Evolutionary conservation across 2,797 vertebrate species (phyloP).

Genomic region (Pygocentrus nattereri): DNA sequence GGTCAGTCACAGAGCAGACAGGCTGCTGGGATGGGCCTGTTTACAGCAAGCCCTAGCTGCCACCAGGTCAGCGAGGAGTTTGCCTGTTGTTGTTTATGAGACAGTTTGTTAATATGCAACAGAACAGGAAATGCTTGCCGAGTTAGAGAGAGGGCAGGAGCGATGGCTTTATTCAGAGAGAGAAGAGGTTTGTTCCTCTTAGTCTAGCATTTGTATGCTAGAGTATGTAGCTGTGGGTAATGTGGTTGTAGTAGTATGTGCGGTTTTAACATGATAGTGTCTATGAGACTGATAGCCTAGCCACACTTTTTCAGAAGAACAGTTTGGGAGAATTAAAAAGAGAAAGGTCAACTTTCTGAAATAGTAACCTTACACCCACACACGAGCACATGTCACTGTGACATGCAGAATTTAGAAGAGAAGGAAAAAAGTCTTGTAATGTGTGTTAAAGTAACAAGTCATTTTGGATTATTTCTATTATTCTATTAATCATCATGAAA

Average conservation of each 20-base stretch:
- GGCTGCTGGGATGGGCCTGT: slow-evolving; percentile 15
- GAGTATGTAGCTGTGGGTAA: not conserved
- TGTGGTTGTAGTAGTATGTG: slow-evolving; percentile 2
- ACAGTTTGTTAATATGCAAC: slow-evolving; percentile 61
- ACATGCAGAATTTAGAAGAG: too few relatives aligned
- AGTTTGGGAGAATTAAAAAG: too few relatives aligned
- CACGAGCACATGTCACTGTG: too few relatives aligned
- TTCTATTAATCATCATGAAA: too few relatives aligned
- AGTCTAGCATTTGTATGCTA: not conserved
- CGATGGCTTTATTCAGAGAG: slow-evolving; percentile 39
- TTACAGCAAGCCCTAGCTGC: slow-evolving; percentile 12
- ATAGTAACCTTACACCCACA: too few relatives aligned
- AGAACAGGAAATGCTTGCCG: slow-evolving; percentile 66
- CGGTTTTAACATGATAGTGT: slow-evolving; percentile 3
- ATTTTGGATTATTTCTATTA: too few relatives aligned
- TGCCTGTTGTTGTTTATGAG: slow-evolving; percentile 59
- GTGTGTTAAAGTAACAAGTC: too few relatives aligned
- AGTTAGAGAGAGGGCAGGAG: slow-evolving; percentile 52
- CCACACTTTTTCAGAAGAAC: not conserved
- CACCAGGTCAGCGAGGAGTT: slow-evolving; percentile 34
- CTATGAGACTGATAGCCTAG: not conserved
- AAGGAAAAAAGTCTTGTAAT: too few relatives aligned
- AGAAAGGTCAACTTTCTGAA: too few relatives aligned
- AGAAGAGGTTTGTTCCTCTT: not conserved
- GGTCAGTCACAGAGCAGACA: not conserved